Evolutionary conservation across 2,888 invertebrate genomes (phyloP).

Genomic region (Andricus quercusramuli): DNA sequence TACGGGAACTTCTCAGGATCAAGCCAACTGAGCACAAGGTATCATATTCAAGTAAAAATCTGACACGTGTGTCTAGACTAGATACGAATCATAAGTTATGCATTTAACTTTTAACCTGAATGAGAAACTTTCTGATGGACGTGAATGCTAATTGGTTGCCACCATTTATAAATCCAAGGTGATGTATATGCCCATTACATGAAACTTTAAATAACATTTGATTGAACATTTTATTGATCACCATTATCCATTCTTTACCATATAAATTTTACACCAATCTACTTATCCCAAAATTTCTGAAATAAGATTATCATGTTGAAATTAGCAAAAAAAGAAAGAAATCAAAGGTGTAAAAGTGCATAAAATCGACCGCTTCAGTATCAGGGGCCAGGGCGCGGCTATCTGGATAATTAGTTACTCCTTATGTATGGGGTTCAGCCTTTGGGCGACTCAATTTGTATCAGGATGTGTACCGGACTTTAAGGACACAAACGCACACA

Average conservation of each 20-base stretch:
- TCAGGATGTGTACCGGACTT: slow-evolving; percentile 38
- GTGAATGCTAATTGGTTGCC: slow-evolving; percentile 27
- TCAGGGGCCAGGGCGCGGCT: slow-evolving; percentile 64
- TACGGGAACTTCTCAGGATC: not conserved
- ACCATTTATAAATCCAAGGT: not conserved
- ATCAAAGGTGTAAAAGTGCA: slow-evolving; percentile 49
- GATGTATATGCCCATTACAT: no score
- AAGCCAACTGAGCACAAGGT: not conserved
- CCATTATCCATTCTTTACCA: not conserved
- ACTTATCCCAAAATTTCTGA: not conserved
- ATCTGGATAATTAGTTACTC: slow-evolving; percentile 73
- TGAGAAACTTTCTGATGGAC: slow-evolving; percentile 29
- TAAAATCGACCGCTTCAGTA: slow-evolving; percentile 59
- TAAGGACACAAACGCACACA: not conserved
- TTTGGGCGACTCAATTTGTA: slow-evolving; percentile 69
- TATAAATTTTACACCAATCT: not conserved
- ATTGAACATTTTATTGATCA: not conserved
- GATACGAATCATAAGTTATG: not conserved
- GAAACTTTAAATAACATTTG: no score
- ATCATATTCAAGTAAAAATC: slow-evolving; percentile 16
- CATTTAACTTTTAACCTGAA: not conserved
- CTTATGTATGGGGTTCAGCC: slow-evolving; percentile 58
- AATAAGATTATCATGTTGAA: slow-evolving; percentile 23
- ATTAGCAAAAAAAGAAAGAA: slow-evolving; percentile 24
- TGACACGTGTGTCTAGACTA: slow-evolving; percentile 12